Evolutionary conservation across 2,113 vertebrate genomes (phyloP), one percentile per base, ranked within the genome.

Genomic region (Gobiocypris rarus): DNA sequence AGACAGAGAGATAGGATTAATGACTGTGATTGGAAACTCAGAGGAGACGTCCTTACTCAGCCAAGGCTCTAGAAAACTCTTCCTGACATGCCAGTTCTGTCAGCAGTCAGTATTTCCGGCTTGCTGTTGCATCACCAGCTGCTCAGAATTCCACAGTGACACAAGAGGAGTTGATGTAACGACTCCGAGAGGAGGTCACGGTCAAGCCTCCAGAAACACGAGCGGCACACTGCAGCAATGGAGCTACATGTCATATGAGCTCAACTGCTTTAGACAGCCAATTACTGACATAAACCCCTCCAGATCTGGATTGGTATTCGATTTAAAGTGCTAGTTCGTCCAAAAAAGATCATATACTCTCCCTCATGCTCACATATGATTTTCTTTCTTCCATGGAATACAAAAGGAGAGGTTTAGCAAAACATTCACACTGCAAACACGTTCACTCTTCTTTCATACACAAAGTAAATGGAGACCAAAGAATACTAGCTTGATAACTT

Each of bases 41-140:
- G 31, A 19, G 7, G 41, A 70, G 52, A 56, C 1, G 24, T 65
- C 31, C n/a, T 45, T 8, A 24, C 70, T 74, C 41, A 50, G 13
- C 11, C 50, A 14, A 22, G 41, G 31, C 28, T 70, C 52, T 63
- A 17, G 58, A 71, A 34, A 74, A 48, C 75, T 71, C 69, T 61
- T 56, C 24, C 77, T 54, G 78, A 63, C 41, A n/a, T 71, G 71
- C n/a, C 59, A 38, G 70, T 63, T 48, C 86, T 34, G 45, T 59
- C 79, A 83, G 67, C 81, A 79, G 54, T 56, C 75, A 75, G 74
- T 83, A 73, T 61, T 31, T 58, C 69, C 28, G 14, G 31, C 59
- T 31, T 52, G n/a, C 45, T 54, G 78, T 85, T 77, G 54, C 83
- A 56, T 87, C 86, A 86, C 38, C 58, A 26, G 19, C 77, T 63